These are phyloP conservation scores for Coptodon rendalli DNA, from an alignment of 2,113 vertebrate species.

Conservation along the genomic window DNA sequence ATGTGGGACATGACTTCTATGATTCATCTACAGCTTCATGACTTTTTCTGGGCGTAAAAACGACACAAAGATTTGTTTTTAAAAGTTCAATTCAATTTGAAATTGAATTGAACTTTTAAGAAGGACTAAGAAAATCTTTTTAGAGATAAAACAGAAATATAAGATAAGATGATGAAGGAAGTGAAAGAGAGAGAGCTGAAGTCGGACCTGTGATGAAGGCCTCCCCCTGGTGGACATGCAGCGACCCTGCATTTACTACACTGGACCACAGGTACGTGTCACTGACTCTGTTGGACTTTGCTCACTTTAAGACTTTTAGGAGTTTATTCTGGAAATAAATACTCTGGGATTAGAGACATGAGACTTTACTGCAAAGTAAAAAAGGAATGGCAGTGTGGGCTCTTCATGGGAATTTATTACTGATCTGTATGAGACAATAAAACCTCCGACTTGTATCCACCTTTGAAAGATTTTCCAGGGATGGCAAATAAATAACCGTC, in stretches of 20 bases:
- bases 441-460: background rate
- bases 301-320: background rate
- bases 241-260: background rate
- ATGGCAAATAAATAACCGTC: background rate
- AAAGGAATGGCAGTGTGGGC: fast-evolving
- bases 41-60: background rate
- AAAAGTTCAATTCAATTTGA: background rate
- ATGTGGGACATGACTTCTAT: background rate
- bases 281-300: fast-evolving
- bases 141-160: background rate
- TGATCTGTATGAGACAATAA: background rate
- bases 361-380: background rate
- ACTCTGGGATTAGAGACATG: background rate
- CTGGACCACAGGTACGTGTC: background rate
- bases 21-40: background rate
- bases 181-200: background rate
- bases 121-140: background rate
- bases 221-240: conserved; percentile 24
- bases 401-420: background rate
- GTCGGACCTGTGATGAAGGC: background rate
- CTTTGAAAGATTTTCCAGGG: background rate
- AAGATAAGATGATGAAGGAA: background rate
- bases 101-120: background rate
- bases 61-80: background rate
- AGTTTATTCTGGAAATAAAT: background rate